Base-by-base conservation (phyloP, 2,888 invertebrate genomes). In the Acanthopleura granulata region DNA sequence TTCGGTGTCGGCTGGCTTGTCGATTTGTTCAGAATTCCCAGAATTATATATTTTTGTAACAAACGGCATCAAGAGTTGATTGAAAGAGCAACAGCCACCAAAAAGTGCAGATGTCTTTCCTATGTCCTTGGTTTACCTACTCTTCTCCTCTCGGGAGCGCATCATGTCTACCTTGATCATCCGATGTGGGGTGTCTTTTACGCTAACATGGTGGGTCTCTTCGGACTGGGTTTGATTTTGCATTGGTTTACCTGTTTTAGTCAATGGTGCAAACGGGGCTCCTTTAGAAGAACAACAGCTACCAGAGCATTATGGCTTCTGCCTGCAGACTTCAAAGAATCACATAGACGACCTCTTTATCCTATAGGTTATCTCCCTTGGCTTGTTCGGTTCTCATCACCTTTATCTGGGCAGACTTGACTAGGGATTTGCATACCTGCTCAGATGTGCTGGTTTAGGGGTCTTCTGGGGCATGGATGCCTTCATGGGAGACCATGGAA, bases 231-330 rank as follows among this genome's bases (percentile, higher is more conserved):
- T 18, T 86, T 83, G 82, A 40, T 86, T 0, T 76, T 80, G 14
- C 86, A 87, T 76, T 82, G 83, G 79, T 82, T 85, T 74, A 22
- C 80, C 81, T 11, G 57, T 77, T 30, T 76, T 86, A 9, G 83
- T 85, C 16, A 75, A 78, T 18, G 74, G 84, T 14, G 77, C 81
- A 18, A 85, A 84, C 74, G 75, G 74, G n/a, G 22, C 75, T 77
- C 73, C 0, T 66, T 22, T 78, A 18, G 62, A 78, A 76, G 40
- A 40, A 3, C 40, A 40, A 40, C 4, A 9, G 40, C 40, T 9
- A 6, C 40, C 40, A 6, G 0, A 72, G 1, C 76, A 74, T 18
- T 25, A 49, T 16, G 61, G 76, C 25, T 75, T 76, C 29, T n/a
- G 76, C n/a, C 76, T 75, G 66, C 76, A 71, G 73, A 71, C 74